These are phyloP conservation scores for Procambarus virginalis DNA, from an alignment of 1,140 invertebrate species.

Conservation along the genomic window DNA sequence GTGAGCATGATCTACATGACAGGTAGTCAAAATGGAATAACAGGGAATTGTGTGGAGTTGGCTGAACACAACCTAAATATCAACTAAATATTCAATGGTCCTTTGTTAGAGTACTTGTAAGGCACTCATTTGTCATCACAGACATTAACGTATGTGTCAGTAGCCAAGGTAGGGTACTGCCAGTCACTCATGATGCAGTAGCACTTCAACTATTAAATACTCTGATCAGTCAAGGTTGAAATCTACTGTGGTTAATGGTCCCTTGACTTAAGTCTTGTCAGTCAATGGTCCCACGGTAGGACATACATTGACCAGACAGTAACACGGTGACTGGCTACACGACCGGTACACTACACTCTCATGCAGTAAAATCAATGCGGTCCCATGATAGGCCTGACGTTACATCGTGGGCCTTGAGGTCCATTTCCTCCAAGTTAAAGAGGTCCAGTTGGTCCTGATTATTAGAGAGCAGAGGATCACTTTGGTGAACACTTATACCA, in stretches of 20 bases:
- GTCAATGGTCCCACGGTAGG: conserved; percentile 24
- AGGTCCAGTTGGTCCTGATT: conserved; percentile 64
- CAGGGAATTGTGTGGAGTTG: conserved; percentile 52
- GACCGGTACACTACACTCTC: conserved; percentile 23
- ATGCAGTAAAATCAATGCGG: conserved; percentile 61
- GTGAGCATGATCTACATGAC: conserved; percentile 50
- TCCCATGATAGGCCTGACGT: conserved; percentile 60
- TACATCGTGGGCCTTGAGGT: conserved; percentile 62
- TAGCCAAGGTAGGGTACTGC: conserved; percentile 39
- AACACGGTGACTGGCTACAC: conserved; percentile 20
- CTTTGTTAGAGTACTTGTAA: conserved; percentile 55
- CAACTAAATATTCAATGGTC: conserved; percentile 51
- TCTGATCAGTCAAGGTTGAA: conserved; percentile 33
- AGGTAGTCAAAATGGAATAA: conserved; percentile 58
- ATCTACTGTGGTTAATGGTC: conserved; percentile 36
- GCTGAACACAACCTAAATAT: conserved; percentile 59
- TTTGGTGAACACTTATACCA: conserved; percentile 59
- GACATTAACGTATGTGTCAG: conserved; percentile 38
- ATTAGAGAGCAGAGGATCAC: conserved; percentile 68
- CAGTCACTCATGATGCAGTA: conserved; percentile 36
- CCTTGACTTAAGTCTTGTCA: conserved; percentile 37
- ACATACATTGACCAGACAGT: conserved; percentile 37
- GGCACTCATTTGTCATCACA: conserved; percentile 56
- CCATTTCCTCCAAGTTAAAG: conserved; percentile 65
- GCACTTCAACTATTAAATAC: conserved; percentile 35